Conservation (phyloP, 1,140 invertebrate species). For the Phortica variegata region DNA sequence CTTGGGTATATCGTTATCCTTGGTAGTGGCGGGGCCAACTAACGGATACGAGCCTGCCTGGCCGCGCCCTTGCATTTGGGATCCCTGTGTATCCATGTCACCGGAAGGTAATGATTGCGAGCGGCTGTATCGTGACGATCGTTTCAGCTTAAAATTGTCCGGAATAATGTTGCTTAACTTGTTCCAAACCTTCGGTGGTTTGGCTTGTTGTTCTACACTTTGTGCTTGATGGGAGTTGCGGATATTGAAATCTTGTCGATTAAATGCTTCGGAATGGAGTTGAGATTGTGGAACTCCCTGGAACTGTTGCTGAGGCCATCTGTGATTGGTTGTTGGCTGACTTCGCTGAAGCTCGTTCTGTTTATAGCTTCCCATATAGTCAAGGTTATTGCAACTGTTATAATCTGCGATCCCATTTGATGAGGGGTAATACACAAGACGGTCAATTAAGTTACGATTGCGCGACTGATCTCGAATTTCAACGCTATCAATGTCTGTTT, state of each 20-base stretch:
- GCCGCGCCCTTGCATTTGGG: slow-evolving; percentile 29
- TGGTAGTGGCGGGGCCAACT: slow-evolving; percentile 5
- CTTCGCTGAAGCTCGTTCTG: slow-evolving; percentile 4
- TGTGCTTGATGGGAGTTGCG: background rate
- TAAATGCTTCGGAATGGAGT: background rate
- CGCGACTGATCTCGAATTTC: slow-evolving; percentile 16
- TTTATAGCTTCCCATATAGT: slow-evolving; percentile 26
- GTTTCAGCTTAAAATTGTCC: slow-evolving; percentile 68
- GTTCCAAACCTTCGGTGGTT: slow-evolving; percentile 55
- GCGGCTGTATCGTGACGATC: slow-evolving; percentile 67
- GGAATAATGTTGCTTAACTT: slow-evolving; percentile 69
- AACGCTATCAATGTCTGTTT: slow-evolving; percentile 20
- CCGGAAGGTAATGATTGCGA: slow-evolving; percentile 77
- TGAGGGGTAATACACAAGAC: slow-evolving; percentile 46
- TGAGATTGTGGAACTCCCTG: background rate
- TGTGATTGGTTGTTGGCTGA: background rate
- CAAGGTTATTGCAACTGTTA: slow-evolving; percentile 34
- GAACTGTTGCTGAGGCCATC: background rate
- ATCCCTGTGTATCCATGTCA: slow-evolving; percentile 58
- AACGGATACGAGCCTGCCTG: slow-evolving; percentile 37
- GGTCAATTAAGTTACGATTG: slow-evolving; percentile 36
- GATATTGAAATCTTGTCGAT: background rate
- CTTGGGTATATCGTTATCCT: background rate
- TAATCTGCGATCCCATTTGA: slow-evolving; percentile 34
- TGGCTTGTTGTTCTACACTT: slow-evolving; percentile 4